Conservation (phyloP, 2,888 invertebrate genomes). For the Pachydiplax longipennis region DNA sequence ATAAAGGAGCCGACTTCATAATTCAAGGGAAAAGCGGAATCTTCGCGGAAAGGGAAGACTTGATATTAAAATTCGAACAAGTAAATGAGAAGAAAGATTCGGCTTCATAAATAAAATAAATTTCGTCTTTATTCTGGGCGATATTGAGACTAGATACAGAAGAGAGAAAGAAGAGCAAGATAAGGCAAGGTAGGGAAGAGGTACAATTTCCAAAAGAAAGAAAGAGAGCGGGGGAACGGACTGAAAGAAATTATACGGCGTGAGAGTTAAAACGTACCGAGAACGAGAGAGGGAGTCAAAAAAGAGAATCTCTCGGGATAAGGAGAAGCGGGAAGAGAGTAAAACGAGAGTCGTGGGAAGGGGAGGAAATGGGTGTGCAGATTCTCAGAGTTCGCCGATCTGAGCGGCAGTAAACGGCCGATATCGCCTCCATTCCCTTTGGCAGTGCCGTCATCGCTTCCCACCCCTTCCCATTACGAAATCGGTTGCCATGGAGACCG, state of each 20-base stretch:
- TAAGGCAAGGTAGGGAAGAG: background rate
- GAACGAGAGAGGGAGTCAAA: background rate
- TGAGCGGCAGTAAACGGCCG: conserved; percentile 26
- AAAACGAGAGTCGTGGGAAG: background rate
- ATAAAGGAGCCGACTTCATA: no score
- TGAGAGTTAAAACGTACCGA: background rate
- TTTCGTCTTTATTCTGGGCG: no score
- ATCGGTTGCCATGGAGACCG: conserved; percentile 20
- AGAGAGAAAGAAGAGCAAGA: background rate
- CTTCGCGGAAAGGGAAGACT: no score
- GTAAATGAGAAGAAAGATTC: background rate
- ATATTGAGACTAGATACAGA: no score
- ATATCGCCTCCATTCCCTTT: background rate
- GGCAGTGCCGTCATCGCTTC: background rate
- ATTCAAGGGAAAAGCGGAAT: no score
- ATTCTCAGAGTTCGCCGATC: background rate
- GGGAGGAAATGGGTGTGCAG: background rate
- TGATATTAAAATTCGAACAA: no score
- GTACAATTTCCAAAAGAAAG: background rate
- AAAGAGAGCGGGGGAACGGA: background rate
- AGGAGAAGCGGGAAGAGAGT: background rate
- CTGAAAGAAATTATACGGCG: background rate
- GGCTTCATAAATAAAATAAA: no score
- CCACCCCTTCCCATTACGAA: background rate
- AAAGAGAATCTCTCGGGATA: background rate